Base-by-base conservation (phyloP, 2,797 vertebrate genomes). In the Chaetophractus vellerosus region DNA sequence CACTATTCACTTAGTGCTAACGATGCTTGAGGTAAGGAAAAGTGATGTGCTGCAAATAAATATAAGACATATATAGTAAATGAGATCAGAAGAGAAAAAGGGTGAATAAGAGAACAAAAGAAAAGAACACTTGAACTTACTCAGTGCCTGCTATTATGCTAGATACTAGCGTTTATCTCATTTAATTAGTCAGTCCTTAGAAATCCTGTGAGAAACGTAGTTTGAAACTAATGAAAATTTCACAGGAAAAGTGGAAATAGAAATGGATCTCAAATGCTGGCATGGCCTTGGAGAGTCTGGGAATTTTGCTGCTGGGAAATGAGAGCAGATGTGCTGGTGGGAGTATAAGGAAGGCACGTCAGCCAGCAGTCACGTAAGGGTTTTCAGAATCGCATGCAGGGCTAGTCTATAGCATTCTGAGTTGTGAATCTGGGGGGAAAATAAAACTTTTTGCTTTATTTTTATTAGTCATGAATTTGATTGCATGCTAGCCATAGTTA, bases 191-290 rank as follows among this genome's bases (percentile, higher is more conserved):
- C 52, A 59, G 79, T 36, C 86, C 8, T 76, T 68, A 45, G 50
- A 91, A 92, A 72, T 79, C 12, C 19, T 68, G 61, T 41, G 41
- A 55, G 38, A 74, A 71, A 66, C 14, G 18, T 38, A 76, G 76
- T 74, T 68, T 92, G 63, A 83, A 92, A 78, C 21, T 79, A 86
- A 90, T 24, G 4, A 90, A 78, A 85, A 69, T 41, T 81, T 86
- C 38, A 82, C 45, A 8, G 19, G 64, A 66, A 84, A 85, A 72
- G 16, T 71, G 55, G 24, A 31, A 82, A 78, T 78, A 55, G 52
- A 86, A 75, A 55, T 31, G 5, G 38, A 6, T 31, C 10, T 52
- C 28, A 72, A 45, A 63, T 55, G 31, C 66, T 41, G 81, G 36
- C 33, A n/a, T 87, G 50, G 31, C 31, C 15, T 45, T 82, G 9